Conservation (phyloP, 2,888 invertebrate species). For the Shargacucullia verbasci region DNA sequence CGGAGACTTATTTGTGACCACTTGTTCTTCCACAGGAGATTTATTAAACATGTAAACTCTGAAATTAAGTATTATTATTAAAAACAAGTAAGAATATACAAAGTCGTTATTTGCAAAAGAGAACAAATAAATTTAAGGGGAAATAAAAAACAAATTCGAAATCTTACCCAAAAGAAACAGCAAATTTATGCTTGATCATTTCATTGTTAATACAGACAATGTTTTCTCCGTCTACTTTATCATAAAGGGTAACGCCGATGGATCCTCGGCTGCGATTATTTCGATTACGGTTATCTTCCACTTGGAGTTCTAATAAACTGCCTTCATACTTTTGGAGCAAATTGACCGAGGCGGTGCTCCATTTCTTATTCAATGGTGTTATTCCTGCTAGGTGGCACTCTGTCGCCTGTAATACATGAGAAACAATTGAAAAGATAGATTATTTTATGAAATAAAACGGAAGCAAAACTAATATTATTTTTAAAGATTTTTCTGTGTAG, state of each 20-base stretch:
- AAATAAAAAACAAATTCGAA: not conserved
- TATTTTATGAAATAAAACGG: not conserved
- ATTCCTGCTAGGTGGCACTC: conserved; percentile 82
- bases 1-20: conserved; percentile 68
- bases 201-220: conserved; percentile 75
- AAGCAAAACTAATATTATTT: not conserved
- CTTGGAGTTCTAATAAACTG: conserved; percentile 68
- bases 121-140: too few species aligned
- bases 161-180: conserved; percentile 78
- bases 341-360: conserved; percentile 74
- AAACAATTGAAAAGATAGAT: conserved; percentile 1
- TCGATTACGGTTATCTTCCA: conserved; percentile 69
- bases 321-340: conserved; percentile 68
- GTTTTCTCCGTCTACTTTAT: conserved; percentile 66
- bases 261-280: conserved; percentile 59
- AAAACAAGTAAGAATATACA: not conserved
- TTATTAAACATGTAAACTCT: conserved; percentile 77
- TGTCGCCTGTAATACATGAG: conserved; percentile 65
- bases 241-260: conserved; percentile 75
- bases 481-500: too few species aligned
- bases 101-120: not conserved
- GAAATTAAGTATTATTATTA: conserved; percentile 43
- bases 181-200: conserved; percentile 81
- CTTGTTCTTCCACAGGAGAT: conserved; percentile 66
- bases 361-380: conserved; percentile 77